Evolutionary conservation across 2,797 vertebrate genomes (phyloP).

Genomic region (Gymnothorax reevesii): DNA sequence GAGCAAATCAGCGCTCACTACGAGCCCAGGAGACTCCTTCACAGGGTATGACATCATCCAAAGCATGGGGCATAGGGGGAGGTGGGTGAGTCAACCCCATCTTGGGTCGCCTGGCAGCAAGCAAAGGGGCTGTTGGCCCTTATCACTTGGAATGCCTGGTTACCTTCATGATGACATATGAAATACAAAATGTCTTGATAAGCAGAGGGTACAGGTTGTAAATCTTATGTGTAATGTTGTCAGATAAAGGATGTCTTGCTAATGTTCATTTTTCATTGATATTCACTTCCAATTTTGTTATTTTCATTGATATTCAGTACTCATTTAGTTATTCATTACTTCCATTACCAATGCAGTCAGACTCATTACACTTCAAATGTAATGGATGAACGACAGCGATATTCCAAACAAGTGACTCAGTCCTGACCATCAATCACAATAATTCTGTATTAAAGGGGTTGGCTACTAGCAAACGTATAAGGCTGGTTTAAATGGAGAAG

Average conservation of each 20-base stretch:
- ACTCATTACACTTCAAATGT: background rate
- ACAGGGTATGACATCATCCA: slow-evolving; percentile 68
- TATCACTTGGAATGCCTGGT: background rate
- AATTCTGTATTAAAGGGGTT: no score
- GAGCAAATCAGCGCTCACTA: slow-evolving; percentile 77
- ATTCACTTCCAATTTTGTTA: background rate
- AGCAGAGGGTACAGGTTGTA: background rate
- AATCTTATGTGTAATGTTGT: background rate
- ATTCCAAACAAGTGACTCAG: no score
- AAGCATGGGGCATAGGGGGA: background rate
- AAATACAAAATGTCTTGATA: background rate
- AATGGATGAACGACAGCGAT: background rate
- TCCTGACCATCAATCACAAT: no score
- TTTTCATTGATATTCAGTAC: background rate
- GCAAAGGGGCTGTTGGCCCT: background rate
- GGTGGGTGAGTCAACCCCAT: background rate
- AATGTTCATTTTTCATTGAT: background rate
- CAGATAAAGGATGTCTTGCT: background rate
- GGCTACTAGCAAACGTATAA: no score
- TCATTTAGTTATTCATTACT: background rate
- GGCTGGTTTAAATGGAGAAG: no score
- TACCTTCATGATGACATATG: background rate
- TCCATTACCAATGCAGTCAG: no score
- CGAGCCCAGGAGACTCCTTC: slow-evolving; percentile 74
- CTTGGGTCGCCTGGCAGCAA: background rate